phyloP scores from a whole-genome alignment of 1,140 invertebrate genomes.

The Drosophila nasuta region DNA sequence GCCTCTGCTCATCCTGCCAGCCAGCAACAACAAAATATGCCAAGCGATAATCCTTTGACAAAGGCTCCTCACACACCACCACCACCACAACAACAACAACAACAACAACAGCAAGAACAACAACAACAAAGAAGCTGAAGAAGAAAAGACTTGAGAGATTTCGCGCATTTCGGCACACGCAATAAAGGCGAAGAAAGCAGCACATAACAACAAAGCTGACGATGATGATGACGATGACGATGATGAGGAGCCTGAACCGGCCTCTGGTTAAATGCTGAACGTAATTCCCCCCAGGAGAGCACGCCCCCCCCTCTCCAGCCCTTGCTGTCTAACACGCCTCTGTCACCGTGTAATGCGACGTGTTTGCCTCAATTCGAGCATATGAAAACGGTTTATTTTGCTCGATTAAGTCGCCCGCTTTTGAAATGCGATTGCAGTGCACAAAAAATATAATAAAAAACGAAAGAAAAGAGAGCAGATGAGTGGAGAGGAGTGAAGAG shows the following conservation, averaged over 20 bases:
- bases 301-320: not conserved
- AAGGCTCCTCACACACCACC: slow-evolving; percentile 37
- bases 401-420: slow-evolving; percentile 82
- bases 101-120: no score
- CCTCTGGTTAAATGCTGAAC: slow-evolving; percentile 40
- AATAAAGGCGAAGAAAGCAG: slow-evolving; percentile 67
- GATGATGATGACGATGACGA: slow-evolving; percentile 16
- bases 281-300: slow-evolving; percentile 63
- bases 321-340: not conserved
- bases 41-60: slow-evolving; percentile 83
- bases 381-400: slow-evolving; percentile 84
- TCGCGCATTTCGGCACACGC: slow-evolving; percentile 67
- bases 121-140: slow-evolving; percentile 10
- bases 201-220: slow-evolving; percentile 20
- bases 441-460: slow-evolving; percentile 18
- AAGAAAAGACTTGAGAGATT: slow-evolving; percentile 51
- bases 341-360: slow-evolving; percentile 69
- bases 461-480: slow-evolving; percentile 4
- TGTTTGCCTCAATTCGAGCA: slow-evolving; percentile 82
- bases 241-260: slow-evolving; percentile 18
- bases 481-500: slow-evolving; percentile 1
- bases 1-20: slow-evolving; percentile 1
- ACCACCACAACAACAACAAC: no score
- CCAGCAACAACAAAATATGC: slow-evolving; percentile 31
- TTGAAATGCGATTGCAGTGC: slow-evolving; percentile 64